A percentile compares a stretch with the other conserved stretches of the same genome.
Evolutionary conservation across 2,888 invertebrate species (phyloP).

Genomic region (Craniophora ligustri): DNA sequence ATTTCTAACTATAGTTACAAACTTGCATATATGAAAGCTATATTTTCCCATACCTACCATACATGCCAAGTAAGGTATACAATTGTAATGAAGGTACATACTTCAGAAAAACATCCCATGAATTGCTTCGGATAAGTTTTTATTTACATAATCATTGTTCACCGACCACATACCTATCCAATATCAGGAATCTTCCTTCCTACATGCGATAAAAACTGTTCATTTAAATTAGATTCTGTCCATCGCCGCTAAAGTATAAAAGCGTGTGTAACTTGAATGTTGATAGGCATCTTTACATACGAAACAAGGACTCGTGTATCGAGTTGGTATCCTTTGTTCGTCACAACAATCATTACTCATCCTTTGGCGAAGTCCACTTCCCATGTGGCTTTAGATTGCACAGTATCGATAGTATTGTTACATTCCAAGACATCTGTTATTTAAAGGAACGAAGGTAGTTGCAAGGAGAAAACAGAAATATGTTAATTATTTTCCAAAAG

Average conservation of each 20-base stretch:
- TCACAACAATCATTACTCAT: conserved; percentile 52
- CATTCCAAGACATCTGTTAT: conserved; percentile 18
- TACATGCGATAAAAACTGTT: conserved; percentile 2
- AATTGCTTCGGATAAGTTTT: no score
- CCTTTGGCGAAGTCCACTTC: conserved; percentile 49
- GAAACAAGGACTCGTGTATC: not conserved
- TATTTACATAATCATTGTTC: no score
- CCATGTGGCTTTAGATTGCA: conserved; percentile 26
- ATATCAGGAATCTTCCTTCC: conserved; percentile 23
- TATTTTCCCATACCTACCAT: no score
- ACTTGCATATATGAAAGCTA: no score
- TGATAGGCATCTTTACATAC: conserved; percentile 16
- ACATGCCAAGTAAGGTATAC: no score
- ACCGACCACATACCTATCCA: no score
- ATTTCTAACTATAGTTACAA: no score
- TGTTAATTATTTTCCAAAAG: no score
- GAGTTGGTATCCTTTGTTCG: conserved; percentile 50
- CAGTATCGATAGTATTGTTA: conserved; percentile 23
- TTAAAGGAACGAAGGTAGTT: not conserved
- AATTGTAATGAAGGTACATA: no score
- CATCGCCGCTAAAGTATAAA: conserved; percentile 14
- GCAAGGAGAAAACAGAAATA: not conserved
- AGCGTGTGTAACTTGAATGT: conserved; percentile 30
- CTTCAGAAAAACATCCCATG: no score
- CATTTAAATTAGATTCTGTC: conserved; percentile 14